Base-by-base conservation (phyloP, 2,113 vertebrate genomes). In the Cheilinus undulatus region DNA sequence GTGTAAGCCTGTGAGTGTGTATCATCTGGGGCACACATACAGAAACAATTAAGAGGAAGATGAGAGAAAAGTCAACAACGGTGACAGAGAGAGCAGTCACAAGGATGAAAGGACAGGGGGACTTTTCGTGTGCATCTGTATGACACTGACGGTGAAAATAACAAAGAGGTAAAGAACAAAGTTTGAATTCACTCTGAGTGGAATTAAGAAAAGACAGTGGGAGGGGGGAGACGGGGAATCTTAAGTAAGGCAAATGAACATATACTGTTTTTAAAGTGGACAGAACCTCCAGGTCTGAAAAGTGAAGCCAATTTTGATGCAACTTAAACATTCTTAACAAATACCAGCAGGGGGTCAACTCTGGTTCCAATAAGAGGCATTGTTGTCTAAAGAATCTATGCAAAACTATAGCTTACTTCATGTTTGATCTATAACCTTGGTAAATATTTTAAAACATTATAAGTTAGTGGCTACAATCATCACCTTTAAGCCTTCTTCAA, bases 41-140 rank as follows among this genome's bases (percentile, higher is more conserved):
- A 80, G 71, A 73, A 88, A 76, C 80, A 83, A 84, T 84, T 86
- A 80, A 65, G 57, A 9, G 43, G 32, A 65, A 69, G 60, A 82
- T 58, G 36, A 61, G 80, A 62, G 60, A 68, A 64, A 53, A 64
- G 74, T 32, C 51, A 59, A 45, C 63, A 45, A 82, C 28, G 61
- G 71, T 64, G 58, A 67, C 74, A 56, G 43, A 58, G 28, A 60
- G 51, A 60, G 14, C 1, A 50, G 58, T 63, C 51, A 30, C 17
- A 14, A 26, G 24, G 13, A 7, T 56, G 36, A 65, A 59, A 61
- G 48, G 19, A 48, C n/a, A 74, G 56, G 17, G 32, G 42, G 14
- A 8, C 19, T 38, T 28, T 69, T 50, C 63, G 51, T 32, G 20
- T 32, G 67, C 38, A 72, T 72, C 14, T 80, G 43, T 46, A 34